phyloP scores from a whole-genome alignment of 2,797 vertebrate genomes.

The Alectoris magna region DNA sequence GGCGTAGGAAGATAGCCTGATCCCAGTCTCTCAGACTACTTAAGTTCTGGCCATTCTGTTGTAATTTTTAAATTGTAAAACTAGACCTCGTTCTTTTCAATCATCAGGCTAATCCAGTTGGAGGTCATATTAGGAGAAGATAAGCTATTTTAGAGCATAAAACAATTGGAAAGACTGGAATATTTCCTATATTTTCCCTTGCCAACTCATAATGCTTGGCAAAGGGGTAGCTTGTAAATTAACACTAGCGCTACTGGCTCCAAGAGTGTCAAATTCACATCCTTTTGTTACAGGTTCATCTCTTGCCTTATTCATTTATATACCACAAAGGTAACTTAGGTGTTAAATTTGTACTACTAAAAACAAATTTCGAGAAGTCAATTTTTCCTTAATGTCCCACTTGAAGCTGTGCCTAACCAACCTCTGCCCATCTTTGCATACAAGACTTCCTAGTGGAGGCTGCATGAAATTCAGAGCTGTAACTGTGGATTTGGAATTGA shows the following conservation, averaged over 20 bases:
- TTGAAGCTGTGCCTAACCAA: background rate
- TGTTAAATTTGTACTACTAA: background rate
- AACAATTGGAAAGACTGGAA: background rate
- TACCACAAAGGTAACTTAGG: background rate
- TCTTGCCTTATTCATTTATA: background rate
- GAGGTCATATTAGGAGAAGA: background rate
- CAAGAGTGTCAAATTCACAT: background rate
- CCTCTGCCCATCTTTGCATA: background rate
- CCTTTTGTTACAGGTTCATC: background rate
- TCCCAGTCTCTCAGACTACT: background rate
- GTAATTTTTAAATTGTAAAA: background rate
- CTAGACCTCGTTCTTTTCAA: background rate
- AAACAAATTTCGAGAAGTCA: background rate
- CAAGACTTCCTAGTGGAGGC: background rate
- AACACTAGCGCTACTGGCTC: background rate
- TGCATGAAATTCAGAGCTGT: background rate
- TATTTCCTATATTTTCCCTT: conserved; percentile 1
- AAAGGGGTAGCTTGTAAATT: background rate
- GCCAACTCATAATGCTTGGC: background rate
- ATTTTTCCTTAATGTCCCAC: background rate
- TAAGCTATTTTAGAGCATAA: background rate
- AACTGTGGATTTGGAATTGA: background rate
- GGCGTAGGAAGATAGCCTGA: background rate
- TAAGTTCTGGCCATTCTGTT: background rate
- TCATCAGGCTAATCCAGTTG: background rate